These are phyloP conservation scores for Ceuthmochares aereus DNA, from an alignment of 2,113 vertebrate species.

Conservation along the genomic window DNA sequence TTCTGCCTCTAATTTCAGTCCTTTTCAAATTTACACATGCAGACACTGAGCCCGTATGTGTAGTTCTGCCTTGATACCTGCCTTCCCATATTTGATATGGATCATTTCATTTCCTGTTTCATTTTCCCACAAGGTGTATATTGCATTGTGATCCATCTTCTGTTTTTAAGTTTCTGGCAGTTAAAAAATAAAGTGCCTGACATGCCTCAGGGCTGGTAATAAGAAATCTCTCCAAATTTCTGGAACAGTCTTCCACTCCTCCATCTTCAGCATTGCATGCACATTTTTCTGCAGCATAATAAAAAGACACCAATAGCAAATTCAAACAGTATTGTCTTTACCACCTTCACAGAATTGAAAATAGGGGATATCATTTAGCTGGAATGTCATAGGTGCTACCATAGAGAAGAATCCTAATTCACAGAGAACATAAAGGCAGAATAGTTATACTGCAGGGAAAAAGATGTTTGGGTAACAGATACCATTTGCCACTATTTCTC, in stretches of 20 bases:
- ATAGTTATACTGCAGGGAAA: background rate
- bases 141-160: conserved; percentile 24
- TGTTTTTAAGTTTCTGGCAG: conserved; percentile 44
- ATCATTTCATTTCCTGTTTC: conserved; percentile 28
- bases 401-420: background rate
- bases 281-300: conserved; percentile 28
- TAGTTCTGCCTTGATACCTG: background rate
- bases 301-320: background rate
- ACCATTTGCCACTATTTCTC: background rate
- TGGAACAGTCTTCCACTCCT: background rate
- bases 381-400: background rate
- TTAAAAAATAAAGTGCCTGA: conserved; percentile 59
- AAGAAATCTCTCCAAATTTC: conserved; percentile 32
- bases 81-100: background rate
- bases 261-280: background rate
- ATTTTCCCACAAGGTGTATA: background rate
- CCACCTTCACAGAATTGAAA: background rate
- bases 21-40: background rate
- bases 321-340: background rate
- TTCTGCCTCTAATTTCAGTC: background rate
- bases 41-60: background rate
- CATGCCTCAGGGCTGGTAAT: background rate
- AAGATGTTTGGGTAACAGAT: background rate
- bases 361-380: background rate
- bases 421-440: background rate